Evolutionary conservation across 2,797 vertebrate genomes (phyloP).

Genomic region (Sebastes oblongus): DNA sequence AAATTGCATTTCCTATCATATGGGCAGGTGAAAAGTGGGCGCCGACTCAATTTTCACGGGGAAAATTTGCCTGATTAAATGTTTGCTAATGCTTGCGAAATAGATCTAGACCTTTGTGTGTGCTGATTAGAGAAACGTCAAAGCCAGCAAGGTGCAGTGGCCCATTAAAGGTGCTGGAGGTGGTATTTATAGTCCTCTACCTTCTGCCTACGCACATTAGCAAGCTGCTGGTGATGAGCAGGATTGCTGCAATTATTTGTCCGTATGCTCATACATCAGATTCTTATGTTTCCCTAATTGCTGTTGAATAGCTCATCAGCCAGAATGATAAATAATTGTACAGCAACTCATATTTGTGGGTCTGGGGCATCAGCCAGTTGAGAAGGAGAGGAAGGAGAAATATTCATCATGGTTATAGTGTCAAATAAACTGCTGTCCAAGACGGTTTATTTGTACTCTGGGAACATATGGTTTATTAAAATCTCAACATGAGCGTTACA

Average conservation of each 20-base stretch:
- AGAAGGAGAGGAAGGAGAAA: background rate
- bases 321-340: conserved; percentile 29
- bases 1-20: background rate
- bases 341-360: conserved; percentile 9
- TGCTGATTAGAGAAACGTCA: conserved; percentile 50
- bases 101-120: conserved; percentile 35
- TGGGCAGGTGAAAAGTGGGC: conserved; percentile 3
- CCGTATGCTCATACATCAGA: conserved; percentile 26
- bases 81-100: conserved; percentile 37
- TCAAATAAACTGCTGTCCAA: background rate
- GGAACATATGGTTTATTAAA: background rate
- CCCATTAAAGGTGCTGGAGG: conserved; percentile 48
- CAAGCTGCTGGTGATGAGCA: conserved; percentile 52
- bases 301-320: conserved; percentile 27
- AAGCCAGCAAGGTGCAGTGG: conserved; percentile 45
- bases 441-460: background rate
- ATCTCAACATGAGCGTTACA: background rate
- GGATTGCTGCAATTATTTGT: conserved; percentile 51
- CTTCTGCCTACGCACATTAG: conserved; percentile 51
- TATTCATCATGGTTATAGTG: background rate
- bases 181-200: conserved; percentile 63
- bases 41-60: conserved; percentile 20
- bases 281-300: conserved; percentile 45
- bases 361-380: background rate
- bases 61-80: conserved; percentile 48